Base-by-base conservation (phyloP, 2,888 invertebrate genomes). In the Teleiodes luculella region DNA sequence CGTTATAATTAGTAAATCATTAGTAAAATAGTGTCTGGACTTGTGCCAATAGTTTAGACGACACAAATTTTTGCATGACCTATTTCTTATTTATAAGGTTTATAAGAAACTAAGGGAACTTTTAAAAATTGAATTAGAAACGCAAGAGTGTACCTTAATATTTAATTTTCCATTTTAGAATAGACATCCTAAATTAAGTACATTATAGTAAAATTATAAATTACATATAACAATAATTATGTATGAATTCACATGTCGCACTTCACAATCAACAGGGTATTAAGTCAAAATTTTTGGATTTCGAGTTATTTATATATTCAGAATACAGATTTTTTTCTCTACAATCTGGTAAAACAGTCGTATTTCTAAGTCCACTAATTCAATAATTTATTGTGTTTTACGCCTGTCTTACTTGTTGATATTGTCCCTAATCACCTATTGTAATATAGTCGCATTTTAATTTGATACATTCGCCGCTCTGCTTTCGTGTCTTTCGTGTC, bases 201-300 rank as follows among this genome's bases (percentile, higher is more conserved):
- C 83, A 78, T 73, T 78, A 79, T 70, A 84, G 66, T 83, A 80
- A 83, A 80, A 73, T 82, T 82, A 78, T 79, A 81, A 78, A 78
- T 83, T 85, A 84, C 76, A 76, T 78, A 80, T 87, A 87, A 88
- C 88, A 86, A 80, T 81, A 83, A 83, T 84, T 85, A 85, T 83
- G 84, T 85, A 85, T 83, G 84, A 83, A 81, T 80, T 78, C 66
- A 72, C 69, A 67, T 81, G n/a, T n/a, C n/a, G n/a, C n/a, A n/a
- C n/a, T n/a, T n/a, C n/a, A n/a, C n/a, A n/a, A n/a, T n/a, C n/a
- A n/a, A n/a, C n/a, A n/a, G n/a, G n/a, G n/a, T n/a, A n/a, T n/a
- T n/a, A n/a, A n/a, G n/a, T n/a, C n/a, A n/a, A n/a, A n/a, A n/a
- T n/a, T n/a, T n/a, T n/a, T n/a, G n/a, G n/a, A n/a, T n/a, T n/a